Percentiles rank a stretch among this genome's conserved stretches.
Evolutionary conservation across 2,888 invertebrate genomes (phyloP).

Genomic region (Galeruca laticollis): DNA sequence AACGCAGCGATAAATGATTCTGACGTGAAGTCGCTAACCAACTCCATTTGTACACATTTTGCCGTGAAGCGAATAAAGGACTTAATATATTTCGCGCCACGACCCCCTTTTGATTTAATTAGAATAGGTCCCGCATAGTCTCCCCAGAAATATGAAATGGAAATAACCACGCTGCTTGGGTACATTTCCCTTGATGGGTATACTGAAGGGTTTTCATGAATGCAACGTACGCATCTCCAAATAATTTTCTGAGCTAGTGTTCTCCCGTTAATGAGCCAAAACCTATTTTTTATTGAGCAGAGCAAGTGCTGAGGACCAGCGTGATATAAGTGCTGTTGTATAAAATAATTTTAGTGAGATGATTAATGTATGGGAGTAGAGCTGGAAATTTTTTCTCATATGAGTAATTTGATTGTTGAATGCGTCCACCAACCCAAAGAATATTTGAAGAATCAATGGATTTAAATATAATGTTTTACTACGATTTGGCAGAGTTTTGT

Average conservation of each 20-base stretch:
- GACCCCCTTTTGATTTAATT: too few relatives aligned
- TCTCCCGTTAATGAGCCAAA: conserved; percentile 40
- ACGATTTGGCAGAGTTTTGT: neutral
- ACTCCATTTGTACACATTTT: too few relatives aligned
- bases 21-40: too few relatives aligned
- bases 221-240: conserved; percentile 19
- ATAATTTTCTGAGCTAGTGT: conserved; percentile 36
- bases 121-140: too few relatives aligned
- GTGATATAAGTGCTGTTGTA: conserved; percentile 29
- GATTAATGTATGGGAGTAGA: neutral
- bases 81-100: too few relatives aligned
- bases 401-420: too few relatives aligned
- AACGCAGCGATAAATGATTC: too few relatives aligned
- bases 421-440: conserved; percentile 25
- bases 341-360: conserved; percentile 8
- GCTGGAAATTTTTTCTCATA: too few relatives aligned
- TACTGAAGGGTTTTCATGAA: conserved; percentile 4
- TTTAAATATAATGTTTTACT: neutral
- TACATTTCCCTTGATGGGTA: conserved; percentile 30
- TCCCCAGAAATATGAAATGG: neutral
- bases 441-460: conserved; percentile 22
- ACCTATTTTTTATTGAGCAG: conserved; percentile 35
- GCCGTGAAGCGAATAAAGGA: too few relatives aligned
- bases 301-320: conserved; percentile 34
- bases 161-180: conserved; percentile 16